phyloP scores from a whole-genome alignment of 2,888 invertebrate species.

The Drosophila macrothrix region DNA sequence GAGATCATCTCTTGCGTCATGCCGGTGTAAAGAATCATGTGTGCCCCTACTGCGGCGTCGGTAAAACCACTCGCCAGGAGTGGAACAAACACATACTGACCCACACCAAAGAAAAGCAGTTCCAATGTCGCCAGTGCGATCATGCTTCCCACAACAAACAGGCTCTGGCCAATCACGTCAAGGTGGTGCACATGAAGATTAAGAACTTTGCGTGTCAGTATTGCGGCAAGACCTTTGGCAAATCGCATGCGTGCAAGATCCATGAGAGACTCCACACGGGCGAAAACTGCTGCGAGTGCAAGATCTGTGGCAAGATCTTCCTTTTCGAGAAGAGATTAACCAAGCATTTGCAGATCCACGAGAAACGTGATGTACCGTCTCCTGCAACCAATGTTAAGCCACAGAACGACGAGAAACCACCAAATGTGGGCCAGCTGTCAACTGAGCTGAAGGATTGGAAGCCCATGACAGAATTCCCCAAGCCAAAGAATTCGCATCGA shows the following conservation, averaged over 20 bases:
- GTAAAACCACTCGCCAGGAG: slow-evolving; percentile 83
- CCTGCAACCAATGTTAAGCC: slow-evolving; percentile 21
- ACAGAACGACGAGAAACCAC: not conserved
- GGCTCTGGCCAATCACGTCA: slow-evolving; percentile 79
- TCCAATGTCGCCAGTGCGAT: slow-evolving; percentile 78
- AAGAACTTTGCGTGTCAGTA: slow-evolving; percentile 82
- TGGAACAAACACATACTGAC: slow-evolving; percentile 83
- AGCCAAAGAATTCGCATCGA: slow-evolving; percentile 75
- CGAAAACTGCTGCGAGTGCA: slow-evolving; percentile 81
- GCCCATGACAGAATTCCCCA: slow-evolving; percentile 6
- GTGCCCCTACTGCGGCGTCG: slow-evolving; percentile 83
- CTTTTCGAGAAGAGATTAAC: slow-evolving; percentile 81
- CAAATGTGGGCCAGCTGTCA: not conserved
- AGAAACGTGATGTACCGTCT: slow-evolving; percentile 68
- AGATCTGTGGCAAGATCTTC: slow-evolving; percentile 80
- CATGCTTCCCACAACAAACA: slow-evolving; percentile 82
- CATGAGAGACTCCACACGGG: slow-evolving; percentile 82
- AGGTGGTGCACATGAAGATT: slow-evolving; percentile 82
- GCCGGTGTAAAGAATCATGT: slow-evolving; percentile 84
- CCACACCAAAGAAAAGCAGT: slow-evolving; percentile 83
- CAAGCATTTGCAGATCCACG: slow-evolving; percentile 81
- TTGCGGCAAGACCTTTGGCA: slow-evolving; percentile 83
- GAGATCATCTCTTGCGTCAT: slow-evolving; percentile 83
- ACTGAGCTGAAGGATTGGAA: not conserved
- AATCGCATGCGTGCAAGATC: slow-evolving; percentile 79